Evolutionary conservation across 2,113 vertebrate genomes (phyloP), one percentile per base, ranked within the genome.

Genomic region (Solea senegalensis): DNA sequence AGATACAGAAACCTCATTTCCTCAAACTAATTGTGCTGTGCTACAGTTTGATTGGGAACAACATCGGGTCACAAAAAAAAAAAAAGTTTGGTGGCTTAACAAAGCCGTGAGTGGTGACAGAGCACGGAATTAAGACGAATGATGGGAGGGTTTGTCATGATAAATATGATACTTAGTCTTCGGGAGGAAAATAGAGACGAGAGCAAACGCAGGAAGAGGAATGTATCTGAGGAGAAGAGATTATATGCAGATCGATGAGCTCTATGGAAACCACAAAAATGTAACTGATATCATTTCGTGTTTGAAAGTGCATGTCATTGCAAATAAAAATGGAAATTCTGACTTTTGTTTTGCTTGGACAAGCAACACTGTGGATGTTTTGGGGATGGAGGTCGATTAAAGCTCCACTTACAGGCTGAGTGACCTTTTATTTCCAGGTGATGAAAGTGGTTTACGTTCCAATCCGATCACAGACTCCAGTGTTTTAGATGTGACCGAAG

Each of bases 1-100:
- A 58, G 11, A 84, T 55, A 61, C 8, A 52, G 34, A 57, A 52
- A 44, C 16, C 14, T 63, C 7, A 59, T 75, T 62, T 73, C 39
- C 70, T 60, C 21, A 34, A 50, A 61, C 40, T 78, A 52, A 74
- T 57, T 12, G 26, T 13, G 14, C 64, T 48, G 58, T 14, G 72
- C 55, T 16, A 6, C 48, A 9, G 26, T 28, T 60, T 48, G 46
- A 43, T 54, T 48, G 64, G 46, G 57, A 49, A 46, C 57, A 69
- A 26, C 48, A 45, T 69, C 11, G 28, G 2, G 40, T 52, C 51
- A 49, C n/a, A 58, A 26, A 27, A 64, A 27, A 34, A 49, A 26
- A 58, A 26, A 27, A 64, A 27, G 43, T 69, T 70, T 63, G 52
- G 55, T 12, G 44, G 55, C 4, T 34, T 15, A 74, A 74, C 44